Evolutionary conservation across 2,797 vertebrate species (phyloP), one percentile per base, ranked within the genome.

Genomic region (Telmatherina bonti): DNA sequence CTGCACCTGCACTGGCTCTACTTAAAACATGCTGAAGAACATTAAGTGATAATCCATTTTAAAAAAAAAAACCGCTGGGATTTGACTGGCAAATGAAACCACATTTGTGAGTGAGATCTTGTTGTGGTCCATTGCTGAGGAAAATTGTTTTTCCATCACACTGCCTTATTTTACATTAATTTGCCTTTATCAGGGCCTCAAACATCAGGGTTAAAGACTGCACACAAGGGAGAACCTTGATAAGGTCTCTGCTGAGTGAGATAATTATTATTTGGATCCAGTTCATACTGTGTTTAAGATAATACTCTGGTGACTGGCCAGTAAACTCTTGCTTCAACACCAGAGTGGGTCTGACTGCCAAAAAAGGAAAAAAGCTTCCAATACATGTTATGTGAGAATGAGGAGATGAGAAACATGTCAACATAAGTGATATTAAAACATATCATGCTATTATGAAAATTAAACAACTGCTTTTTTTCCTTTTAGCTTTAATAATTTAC

Each of bases 1-100:
- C 71, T 75, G 68, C 69, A 83, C 79, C 82, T 76, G 82, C 22
- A 33, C 61, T 61, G 51, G 47, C 12, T 26, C 41, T 51, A 62
- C 22, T 64, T 56, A 11, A 64, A 10, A 52, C 10, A 43, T 36
- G 58, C 31, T 30, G 70, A 38, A 67, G 43, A 76, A 59, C n/a
- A 61, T 54, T 67, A 45, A 22, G 24, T 38, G 9, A 62, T 22
- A 62, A 38, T 56, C 29, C 62, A 38, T 18, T 15, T 57, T 13
- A 35, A 70, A 61, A 11, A 15, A 58, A 45, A 60, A n/a, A n/a
- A n/a, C n/a, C 22, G 13, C 35, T 72, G 36, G 36, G 18, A 18
- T 12, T 0, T 45, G 29, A 51, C 20, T 53, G 47, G 65, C 61
- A 61, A 7, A 64, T 49, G 59, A 59, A 30, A 56, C 30, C 18